Evolutionary conservation across 92 coral and sea anemone genomes (phyloP), one percentile per base, ranked within the genome.

Genomic region (Epizoanthus stellaris): DNA sequence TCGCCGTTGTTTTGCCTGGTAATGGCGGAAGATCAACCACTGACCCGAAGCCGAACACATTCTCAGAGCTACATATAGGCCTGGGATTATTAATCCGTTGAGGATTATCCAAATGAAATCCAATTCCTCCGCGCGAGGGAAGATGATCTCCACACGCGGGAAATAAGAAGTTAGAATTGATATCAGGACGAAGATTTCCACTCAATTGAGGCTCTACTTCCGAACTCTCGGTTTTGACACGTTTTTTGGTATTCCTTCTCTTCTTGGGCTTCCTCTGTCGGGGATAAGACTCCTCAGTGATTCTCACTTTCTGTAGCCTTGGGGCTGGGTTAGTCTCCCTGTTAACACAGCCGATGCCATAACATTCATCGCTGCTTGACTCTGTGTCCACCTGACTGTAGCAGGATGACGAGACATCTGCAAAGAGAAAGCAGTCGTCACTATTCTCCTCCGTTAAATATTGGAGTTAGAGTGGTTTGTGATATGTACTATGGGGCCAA

Each of bases 321-420:
- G 83, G 83, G 39, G 83, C 66, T 1, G 83, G 83, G 19, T 79
- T 79, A 73, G 83, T 79, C 83, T 79, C 83, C 83, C 83, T 79
- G 60, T 79, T 79, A 0, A 79, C 83, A 5, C 83, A 79, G 25
- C 83, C 83, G 16, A 79, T 79, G 15, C 83, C 83, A 17, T 40
- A 79, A 14, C 83, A 79, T 4, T 79, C 83, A 20, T 79, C 83
- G 17, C 83, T 79, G 16, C 83, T 79, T 2, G 83, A 79, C 4
- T 64, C 83, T n/a, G 71, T 45, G 60, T 79, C 83, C 4, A 58
- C 83, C n/a, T 79, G 83, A 25, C 73, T 79, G 61, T 79, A 79
- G 83, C 83, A 79, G 40, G 83, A 79, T 12, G 83, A 63, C 3
- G 83, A 79, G 61, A 79, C 19, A 64, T 79, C 83, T 79, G 60